Base-by-base conservation (phyloP, 2,797 vertebrate genomes). In the Gallinago stenura region DNA sequence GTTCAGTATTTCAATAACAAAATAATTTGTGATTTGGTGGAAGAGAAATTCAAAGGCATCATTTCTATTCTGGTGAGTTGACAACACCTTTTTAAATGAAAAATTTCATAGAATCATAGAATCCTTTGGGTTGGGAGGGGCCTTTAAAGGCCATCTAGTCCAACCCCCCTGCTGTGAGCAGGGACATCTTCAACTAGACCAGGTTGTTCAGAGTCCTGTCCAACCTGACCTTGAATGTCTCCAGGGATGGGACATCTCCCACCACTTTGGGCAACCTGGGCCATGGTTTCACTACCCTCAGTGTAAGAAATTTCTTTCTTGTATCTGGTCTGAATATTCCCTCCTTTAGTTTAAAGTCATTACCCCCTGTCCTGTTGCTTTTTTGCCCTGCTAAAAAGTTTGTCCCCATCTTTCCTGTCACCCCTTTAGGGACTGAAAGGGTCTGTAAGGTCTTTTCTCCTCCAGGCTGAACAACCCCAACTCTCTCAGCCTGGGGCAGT, bases 1-100 rank as follows among this genome's bases (percentile, higher is more conserved):
- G 99, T 99, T 92, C 99, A 99, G 82, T 99, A 99, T 97, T 99
- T 99, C 98, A 99, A 99, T 98, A 99, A 99, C 98, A 99, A 99
- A 97, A 99, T 99, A 90, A 99, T 99, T 96, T 99, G 99, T 89
- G 99, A 99, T 94, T 98, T 99, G 94, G 99, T 99, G 92, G 99
- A 99, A 95, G 99, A 99, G 98, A 99, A 99, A 97, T 99, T 99
- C 97, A 99, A 99, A 98, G 99, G 99, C 97, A 99, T 99, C 94
- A 99, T 99, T 97, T 99, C 99, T 61, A 99, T 99, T 89, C 96
- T 99, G 98, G 99, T 99, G 97, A 97, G 98, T 96, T 58, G 53
- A 71, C 57, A 33, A 6, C 48, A 70, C 30, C 12, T 57, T 87
- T 33, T 24, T 46, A 37, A 43, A 70, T n/a, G 5, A 51, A 91